Conservation (phyloP, 2,888 invertebrate genomes). For the Odontothrips loti region DNA sequence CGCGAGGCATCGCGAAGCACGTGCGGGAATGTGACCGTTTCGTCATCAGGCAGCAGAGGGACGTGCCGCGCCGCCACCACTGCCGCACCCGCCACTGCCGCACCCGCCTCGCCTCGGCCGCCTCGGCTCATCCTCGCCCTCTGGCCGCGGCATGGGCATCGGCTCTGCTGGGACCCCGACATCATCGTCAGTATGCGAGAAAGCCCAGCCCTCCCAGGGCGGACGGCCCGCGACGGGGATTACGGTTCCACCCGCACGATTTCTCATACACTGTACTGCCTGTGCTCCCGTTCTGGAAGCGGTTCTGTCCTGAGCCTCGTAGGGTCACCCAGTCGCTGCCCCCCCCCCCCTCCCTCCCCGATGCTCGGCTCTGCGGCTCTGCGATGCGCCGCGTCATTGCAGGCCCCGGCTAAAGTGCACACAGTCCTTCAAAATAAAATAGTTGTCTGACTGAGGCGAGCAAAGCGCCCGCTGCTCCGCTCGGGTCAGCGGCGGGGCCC, state of each 20-base stretch:
- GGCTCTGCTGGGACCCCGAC: no score
- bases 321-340: no score
- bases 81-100: not conserved
- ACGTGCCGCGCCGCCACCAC: not conserved
- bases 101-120: not conserved
- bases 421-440: conserved; percentile 4
- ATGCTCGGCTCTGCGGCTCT: not conserved
- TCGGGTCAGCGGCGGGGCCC: not conserved
- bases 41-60: not conserved
- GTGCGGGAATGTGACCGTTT: conserved; percentile 11
- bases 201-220: no score
- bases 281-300: no score
- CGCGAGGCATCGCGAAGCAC: not conserved
- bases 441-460: not conserved
- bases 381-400: not conserved
- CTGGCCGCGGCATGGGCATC: no score
- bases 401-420: not conserved
- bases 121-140: not conserved
- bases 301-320: no score
- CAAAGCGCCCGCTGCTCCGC: not conserved
- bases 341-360: no score
- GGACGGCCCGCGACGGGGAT: no score
- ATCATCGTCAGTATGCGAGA: no score
- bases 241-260: no score
- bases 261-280: no score